phyloP scores from a whole-genome alignment of 2,113 vertebrate genomes.

The Geococcyx californianus region DNA sequence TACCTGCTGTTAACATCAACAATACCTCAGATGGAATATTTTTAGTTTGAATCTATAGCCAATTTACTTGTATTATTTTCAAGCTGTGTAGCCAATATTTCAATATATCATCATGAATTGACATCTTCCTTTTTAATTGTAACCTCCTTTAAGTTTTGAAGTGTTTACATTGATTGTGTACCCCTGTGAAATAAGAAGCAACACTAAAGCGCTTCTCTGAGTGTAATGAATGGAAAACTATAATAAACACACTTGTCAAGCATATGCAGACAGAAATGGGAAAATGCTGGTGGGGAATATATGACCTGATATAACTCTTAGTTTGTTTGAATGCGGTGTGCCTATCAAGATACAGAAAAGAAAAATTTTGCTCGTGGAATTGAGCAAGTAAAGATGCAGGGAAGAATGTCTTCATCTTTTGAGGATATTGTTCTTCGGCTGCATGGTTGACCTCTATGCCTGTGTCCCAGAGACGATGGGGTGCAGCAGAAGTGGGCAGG shows the following conservation, averaged over 20 bases:
- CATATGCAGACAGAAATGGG: neutral
- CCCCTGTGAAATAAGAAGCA: neutral
- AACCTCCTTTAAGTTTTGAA: neutral
- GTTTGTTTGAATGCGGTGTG: neutral
- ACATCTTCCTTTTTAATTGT: constrained; percentile 31
- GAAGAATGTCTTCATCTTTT: neutral
- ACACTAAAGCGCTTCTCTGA: neutral
- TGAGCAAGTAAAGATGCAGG: neutral
- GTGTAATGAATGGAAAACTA: neutral
- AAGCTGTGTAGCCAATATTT: neutral
- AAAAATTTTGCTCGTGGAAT: neutral
- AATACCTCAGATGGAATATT: neutral
- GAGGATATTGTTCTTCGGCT: neutral
- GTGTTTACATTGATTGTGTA: constrained; percentile 9
- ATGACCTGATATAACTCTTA: neutral
- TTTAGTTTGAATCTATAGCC: neutral
- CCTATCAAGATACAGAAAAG: neutral
- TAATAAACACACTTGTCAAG: neutral
- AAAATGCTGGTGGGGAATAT: neutral
- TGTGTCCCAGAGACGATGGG: neutral
- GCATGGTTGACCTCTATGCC: fast-evolving
- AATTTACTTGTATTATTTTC: constrained; percentile 18
- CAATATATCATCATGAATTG: neutral
- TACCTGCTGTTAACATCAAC: neutral
- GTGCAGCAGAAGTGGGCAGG: neutral